Base-by-base conservation (phyloP, 2,888 invertebrate species). In the Drosophila neotestacea region DNA sequence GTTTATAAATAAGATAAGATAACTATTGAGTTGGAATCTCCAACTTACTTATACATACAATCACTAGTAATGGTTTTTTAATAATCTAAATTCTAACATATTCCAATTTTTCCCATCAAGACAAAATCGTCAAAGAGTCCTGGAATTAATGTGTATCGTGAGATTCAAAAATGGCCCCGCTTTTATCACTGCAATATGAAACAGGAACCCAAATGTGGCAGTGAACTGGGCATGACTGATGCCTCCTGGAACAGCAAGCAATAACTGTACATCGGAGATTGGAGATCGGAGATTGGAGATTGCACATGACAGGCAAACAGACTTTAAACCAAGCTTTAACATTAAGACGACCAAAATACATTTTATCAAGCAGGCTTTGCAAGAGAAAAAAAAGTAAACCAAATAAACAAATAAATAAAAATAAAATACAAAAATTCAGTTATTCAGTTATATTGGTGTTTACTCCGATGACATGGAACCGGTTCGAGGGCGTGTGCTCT, bases 91-190 rank as follows among this genome's bases (percentile, higher is more conserved):
- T 22, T 22, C 3, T 22, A 22, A 22, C 5, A 11, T 36, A 36
- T 36, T 36, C 11, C 9, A 42, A 27, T 6, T 22, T 13, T 44
- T 62, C 28, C 13, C 13, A 6, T 74, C 41, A 3, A 92, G 92
- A 94, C 94, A 0, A 89, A 79, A 59, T 46, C 71, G 0, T 93
- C 93, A 1, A 80, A 84, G 32, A 94, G 94, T 87, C 94, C 94
- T 1, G 94, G 94, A 4, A 77, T 79, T 7, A 92, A 93, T 86
- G 92, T 94, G 1, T 93, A 93, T 62, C 90, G 91, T 30, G 91
- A 93, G 74, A 93, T 94, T 13, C 91, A 92, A 38, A 92, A 90
- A 7, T 94, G 94, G 93, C 93, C 93, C 1, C 93, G 94, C 81
- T 94, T 91, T 80, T 92, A 91, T 79, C 85, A 81, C 6, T 92